These are phyloP conservation scores for Pelodiscus sinensis DNA, from an alignment of 2,113 vertebrate genomes.

Conservation along the genomic window DNA sequence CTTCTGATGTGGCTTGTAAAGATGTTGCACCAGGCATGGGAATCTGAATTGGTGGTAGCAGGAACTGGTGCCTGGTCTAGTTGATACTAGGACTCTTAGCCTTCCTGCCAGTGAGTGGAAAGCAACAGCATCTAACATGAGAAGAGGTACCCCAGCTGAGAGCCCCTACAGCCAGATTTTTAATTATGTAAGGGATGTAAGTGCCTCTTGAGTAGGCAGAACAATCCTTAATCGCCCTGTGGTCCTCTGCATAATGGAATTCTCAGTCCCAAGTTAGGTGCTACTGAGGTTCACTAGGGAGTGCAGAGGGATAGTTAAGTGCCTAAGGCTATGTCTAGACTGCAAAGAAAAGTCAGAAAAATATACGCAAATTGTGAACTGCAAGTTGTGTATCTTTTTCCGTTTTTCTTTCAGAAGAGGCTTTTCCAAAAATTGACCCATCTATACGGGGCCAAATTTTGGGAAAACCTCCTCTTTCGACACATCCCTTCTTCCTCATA, in stretches of 20 bases:
- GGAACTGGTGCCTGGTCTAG: background rate
- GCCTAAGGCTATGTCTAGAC: too few species aligned
- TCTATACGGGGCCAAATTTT: too few species aligned
- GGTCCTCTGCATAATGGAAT: background rate
- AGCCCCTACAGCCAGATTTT: background rate
- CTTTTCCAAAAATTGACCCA: too few species aligned
- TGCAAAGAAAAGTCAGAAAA: too few species aligned
- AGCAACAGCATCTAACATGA: background rate
- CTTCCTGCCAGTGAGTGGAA: background rate
- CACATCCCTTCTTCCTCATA: too few species aligned
- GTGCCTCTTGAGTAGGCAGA: background rate
- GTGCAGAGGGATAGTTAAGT: accelerated
- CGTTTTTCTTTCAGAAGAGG: too few species aligned
- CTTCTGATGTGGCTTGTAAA: background rate
- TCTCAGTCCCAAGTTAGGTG: accelerated
- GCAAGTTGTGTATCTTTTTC: too few species aligned
- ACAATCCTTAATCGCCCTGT: background rate
- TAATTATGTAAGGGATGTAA: background rate
- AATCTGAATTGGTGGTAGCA: background rate
- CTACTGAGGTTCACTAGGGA: background rate
- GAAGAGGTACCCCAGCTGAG: background rate
- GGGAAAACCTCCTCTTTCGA: too few species aligned
- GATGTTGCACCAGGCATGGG: background rate
- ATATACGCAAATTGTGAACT: too few species aligned
- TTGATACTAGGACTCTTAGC: background rate